Base-by-base conservation (phyloP, 2,113 vertebrate species). In the Dicaeum eximium region DNA sequence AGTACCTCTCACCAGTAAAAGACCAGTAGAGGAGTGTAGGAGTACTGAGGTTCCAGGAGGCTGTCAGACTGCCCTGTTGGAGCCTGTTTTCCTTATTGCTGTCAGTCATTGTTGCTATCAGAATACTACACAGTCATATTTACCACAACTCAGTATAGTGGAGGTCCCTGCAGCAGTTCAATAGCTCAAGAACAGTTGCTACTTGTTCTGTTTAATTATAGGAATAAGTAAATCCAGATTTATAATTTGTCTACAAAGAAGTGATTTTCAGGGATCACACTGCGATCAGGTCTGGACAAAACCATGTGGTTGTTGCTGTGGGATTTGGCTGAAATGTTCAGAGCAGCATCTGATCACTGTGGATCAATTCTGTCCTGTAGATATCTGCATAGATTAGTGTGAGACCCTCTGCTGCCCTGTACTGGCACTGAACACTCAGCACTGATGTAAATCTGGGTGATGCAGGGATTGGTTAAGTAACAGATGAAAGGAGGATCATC, bases 401-500 rank as follows among this genome's bases (percentile, higher is more conserved):
- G 69, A 65, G 60, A 62, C 61, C 38, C 56, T 66, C 53, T 70
- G 65, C 73, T 84, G 56, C 51, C 25, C 37, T 25, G 73, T 30
- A 25, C 51, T 37, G 73, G 44, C 2, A 2, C 62, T 82, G 6
- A 79, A 27, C 33, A 42, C 47, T 13, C 22, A 23, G 31, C 4
- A 1, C 44, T 45, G 45, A 42, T 77, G 82, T 42, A 35, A n/a
- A 74, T 54, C 60, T 87, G 78, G 50, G 60, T 77, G 90, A 40
- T 66, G 50, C 24, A 44, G 37, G n/a, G 58, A 25, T 42, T 65
- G 80, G 42, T 93, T 87, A 91, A 90, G 61, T 87, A 91, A 91
- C 42, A 61, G 40, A 66, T 81, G 42, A 58, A 83, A 86, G 89
- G 73, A 54, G 47, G 50, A 35, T 87, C 81, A 66, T 69, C 47